Percentiles rank a stretch among this genome's conserved stretches.
phyloP scores from a whole-genome alignment of 2,113 vertebrate species.

The Hylia prasina region DNA sequence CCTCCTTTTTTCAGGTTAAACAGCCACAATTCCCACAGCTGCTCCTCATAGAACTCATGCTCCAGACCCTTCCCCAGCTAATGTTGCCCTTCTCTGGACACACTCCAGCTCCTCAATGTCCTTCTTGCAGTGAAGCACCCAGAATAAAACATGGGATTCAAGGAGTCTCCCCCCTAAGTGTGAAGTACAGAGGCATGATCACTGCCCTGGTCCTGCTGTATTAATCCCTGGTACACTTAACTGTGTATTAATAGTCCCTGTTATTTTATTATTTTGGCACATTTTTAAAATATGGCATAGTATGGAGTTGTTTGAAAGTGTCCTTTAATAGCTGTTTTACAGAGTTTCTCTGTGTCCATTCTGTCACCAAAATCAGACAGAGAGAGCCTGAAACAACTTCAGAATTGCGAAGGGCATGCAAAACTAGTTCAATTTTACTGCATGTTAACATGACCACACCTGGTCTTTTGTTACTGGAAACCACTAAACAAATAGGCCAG shows the following conservation, averaged over 20 bases:
- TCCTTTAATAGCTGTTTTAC: background rate
- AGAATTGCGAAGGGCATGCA: background rate
- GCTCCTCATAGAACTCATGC: background rate
- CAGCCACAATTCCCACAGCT: background rate
- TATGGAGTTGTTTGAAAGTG: background rate
- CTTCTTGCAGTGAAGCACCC: background rate
- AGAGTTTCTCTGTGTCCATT: background rate
- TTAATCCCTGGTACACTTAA: background rate
- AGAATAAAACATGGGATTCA: rapidly evolving
- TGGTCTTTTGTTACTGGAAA: background rate
- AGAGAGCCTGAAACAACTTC: background rate
- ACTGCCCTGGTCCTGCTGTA: background rate
- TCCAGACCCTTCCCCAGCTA: background rate
- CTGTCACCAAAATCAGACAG: background rate
- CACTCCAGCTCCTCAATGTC: background rate
- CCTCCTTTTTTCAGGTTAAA: background rate
- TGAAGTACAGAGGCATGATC: background rate
- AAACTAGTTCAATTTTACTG: background rate
- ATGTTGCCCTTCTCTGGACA: rapidly evolving
- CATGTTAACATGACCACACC: background rate
- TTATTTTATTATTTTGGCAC: background rate
- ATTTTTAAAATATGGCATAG: background rate
- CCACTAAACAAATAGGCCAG: background rate
- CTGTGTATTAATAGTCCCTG: background rate
- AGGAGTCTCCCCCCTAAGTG: background rate